A percentile compares a stretch with the other conserved stretches of the same genome.
Evolutionary conservation across 2,888 invertebrate species (phyloP).

Genomic region (Vesta saturnalis): DNA sequence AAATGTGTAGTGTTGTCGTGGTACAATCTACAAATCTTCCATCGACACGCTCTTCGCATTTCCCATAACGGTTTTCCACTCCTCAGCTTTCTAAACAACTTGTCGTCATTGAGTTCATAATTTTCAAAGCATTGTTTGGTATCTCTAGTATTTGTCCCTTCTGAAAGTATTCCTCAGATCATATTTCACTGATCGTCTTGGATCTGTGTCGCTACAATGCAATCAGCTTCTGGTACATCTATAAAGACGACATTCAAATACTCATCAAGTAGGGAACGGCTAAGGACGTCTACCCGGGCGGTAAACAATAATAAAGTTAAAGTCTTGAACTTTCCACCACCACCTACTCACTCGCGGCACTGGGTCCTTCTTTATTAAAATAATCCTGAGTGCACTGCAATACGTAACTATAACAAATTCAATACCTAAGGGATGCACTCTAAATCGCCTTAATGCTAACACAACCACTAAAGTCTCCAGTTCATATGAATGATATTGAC

Average conservation of each 20-base stretch:
- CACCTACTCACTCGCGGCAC: neutral
- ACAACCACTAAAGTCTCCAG: neutral
- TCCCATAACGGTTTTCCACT: neutral
- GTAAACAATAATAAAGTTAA: neutral
- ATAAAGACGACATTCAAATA: no score
- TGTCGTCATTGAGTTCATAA: neutral
- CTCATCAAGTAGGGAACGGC: no score
- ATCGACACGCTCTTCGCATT: no score
- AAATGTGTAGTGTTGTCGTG: no score
- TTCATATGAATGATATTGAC: neutral
- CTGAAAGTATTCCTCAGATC: neutral
- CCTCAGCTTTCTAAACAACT: neutral
- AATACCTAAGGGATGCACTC: neutral
- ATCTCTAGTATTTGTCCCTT: neutral
- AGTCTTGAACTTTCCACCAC: conserved; percentile 34
- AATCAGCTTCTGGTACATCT: conserved; percentile 33
- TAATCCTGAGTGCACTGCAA: neutral
- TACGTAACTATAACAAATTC: neutral
- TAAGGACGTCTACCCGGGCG: neutral
- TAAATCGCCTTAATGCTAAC: neutral
- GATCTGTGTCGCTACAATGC: no score
- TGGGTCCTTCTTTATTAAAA: neutral
- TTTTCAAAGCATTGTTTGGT: neutral
- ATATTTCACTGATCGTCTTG: conserved; percentile 30
- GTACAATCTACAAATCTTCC: no score